Evolutionary conservation across 1,140 invertebrate species (phyloP).

Genomic region (Leguminivora glycinivorella): DNA sequence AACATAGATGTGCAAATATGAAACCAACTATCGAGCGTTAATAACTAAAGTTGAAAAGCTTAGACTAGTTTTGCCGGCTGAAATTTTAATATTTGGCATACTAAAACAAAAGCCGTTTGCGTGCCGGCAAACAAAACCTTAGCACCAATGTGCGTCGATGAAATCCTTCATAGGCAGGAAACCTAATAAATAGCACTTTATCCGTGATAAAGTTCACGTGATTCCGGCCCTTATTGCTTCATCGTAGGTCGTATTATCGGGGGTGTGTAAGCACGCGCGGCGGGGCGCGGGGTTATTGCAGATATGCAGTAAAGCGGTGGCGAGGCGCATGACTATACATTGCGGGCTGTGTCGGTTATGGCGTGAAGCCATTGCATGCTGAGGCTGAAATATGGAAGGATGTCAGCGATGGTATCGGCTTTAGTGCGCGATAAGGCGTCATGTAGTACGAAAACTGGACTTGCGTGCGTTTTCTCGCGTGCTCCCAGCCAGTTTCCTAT

Average conservation of each 20-base stretch:
- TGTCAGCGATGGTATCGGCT: slow-evolving; percentile 24
- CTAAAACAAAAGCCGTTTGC: slow-evolving; percentile 36
- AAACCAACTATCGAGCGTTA: background rate
- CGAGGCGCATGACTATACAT: slow-evolving; percentile 3
- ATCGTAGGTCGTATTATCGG: slow-evolving; percentile 39
- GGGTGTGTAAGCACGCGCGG: slow-evolving; percentile 22
- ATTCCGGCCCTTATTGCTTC: slow-evolving; percentile 40
- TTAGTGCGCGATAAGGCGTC: slow-evolving; percentile 20
- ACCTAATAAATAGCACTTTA: slow-evolving; percentile 45
- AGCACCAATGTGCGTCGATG: slow-evolving; percentile 49
- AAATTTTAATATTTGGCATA: slow-evolving; percentile 1
- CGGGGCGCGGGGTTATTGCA: slow-evolving; percentile 34
- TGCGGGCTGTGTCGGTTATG: slow-evolving; percentile 30
- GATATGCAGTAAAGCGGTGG: slow-evolving; percentile 28
- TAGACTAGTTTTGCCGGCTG: slow-evolving; percentile 3
- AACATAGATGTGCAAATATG: background rate
- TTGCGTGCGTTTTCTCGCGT: slow-evolving; percentile 64
- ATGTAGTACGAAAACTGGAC: slow-evolving; percentile 42
- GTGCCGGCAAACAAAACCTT: slow-evolving; percentile 50
- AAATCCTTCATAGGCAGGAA: slow-evolving; percentile 58
- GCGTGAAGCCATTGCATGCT: slow-evolving; percentile 30
- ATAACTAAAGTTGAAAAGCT: slow-evolving; percentile 10
- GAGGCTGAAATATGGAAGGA: slow-evolving; percentile 25
- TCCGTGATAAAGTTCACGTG: slow-evolving; percentile 20
- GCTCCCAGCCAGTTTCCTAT: slow-evolving; percentile 56